Conservation (phyloP, 2,113 vertebrate genomes). For the Ochotona princeps region DNA sequence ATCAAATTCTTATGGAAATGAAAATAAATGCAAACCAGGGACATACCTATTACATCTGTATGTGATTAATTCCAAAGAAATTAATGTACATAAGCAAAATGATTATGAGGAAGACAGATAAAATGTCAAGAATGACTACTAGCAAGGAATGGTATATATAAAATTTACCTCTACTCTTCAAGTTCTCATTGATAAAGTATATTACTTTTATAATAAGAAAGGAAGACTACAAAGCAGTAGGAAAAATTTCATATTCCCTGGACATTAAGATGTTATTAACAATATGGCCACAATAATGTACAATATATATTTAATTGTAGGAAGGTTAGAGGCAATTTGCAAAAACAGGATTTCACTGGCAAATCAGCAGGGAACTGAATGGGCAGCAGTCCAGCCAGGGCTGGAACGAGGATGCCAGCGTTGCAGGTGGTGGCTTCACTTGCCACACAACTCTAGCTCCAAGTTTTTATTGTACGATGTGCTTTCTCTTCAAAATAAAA, state of each 20-base stretch:
- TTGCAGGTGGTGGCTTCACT: too few species aligned
- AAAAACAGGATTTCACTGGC: not conserved
- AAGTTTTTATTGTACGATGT: too few species aligned
- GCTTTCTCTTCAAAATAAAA: too few species aligned
- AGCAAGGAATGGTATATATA: not conserved
- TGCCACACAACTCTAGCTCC: too few species aligned
- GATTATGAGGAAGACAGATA: not conserved
- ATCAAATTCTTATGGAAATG: not conserved
- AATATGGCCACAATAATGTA: not conserved
- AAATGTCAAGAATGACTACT: not conserved
- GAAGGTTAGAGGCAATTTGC: not conserved
- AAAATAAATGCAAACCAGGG: conserved; percentile 7
- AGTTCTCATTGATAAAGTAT: not conserved
- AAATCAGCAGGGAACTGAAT: too few species aligned
- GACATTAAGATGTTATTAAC: not conserved
- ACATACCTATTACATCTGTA: not conserved
- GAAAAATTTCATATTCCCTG: conserved; percentile 11
- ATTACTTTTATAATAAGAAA: conserved; percentile 6
- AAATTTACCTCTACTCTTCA: not conserved
- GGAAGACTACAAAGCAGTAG: conserved; percentile 2
- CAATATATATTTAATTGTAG: not conserved
- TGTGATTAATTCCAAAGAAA: conserved; percentile 15
- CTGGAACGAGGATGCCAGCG: too few species aligned
- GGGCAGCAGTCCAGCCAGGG: too few species aligned
- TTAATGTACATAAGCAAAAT: conserved; percentile 3